Conservation (phyloP, 2,113 vertebrate genomes). For the Thalassoma bifasciatum region DNA sequence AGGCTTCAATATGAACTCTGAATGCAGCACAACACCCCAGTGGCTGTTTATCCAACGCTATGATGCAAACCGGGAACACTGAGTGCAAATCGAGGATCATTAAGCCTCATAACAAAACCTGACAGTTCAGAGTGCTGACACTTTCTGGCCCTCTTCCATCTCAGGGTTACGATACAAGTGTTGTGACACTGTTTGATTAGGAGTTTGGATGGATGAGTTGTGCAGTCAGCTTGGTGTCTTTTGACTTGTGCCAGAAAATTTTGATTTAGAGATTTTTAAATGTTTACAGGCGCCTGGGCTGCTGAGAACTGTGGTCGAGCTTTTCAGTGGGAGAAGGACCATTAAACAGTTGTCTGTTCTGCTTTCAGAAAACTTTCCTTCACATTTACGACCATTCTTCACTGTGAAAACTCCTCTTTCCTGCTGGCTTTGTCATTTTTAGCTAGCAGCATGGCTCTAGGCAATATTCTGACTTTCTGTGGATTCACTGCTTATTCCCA, state of each 20-base stretch:
- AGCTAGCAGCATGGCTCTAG: neutral
- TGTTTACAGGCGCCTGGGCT: conserved; percentile 24
- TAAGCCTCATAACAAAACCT: conserved; percentile 35
- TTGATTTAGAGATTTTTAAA: conserved; percentile 43
- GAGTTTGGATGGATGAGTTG: conserved; percentile 26
- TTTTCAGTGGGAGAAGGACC: conserved; percentile 16
- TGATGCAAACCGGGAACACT: conserved; percentile 16
- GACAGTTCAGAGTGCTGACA: conserved; percentile 13
- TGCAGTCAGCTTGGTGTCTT: conserved; percentile 39
- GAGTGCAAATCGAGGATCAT: conserved; percentile 36
- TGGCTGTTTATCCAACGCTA: conserved; percentile 35
- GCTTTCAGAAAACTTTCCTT: neutral
- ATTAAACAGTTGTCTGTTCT: conserved; percentile 9
- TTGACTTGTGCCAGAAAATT: conserved; percentile 31
- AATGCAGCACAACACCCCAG: conserved; percentile 30
- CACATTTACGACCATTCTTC: neutral
- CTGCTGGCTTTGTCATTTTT: neutral
- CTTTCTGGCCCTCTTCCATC: conserved; percentile 13
- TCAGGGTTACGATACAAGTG: conserved; percentile 46
- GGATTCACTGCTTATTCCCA: neutral
- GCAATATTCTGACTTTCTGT: neutral
- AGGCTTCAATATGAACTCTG: conserved; percentile 28
- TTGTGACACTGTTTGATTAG: conserved; percentile 48
- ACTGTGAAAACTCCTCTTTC: neutral
- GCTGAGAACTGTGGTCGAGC: conserved; percentile 22